Percentiles rank a stretch among this genome's conserved stretches.
These are phyloP conservation scores for Poecilia wingei DNA, from an alignment of 2,797 vertebrate species.

Conservation along the genomic window DNA sequence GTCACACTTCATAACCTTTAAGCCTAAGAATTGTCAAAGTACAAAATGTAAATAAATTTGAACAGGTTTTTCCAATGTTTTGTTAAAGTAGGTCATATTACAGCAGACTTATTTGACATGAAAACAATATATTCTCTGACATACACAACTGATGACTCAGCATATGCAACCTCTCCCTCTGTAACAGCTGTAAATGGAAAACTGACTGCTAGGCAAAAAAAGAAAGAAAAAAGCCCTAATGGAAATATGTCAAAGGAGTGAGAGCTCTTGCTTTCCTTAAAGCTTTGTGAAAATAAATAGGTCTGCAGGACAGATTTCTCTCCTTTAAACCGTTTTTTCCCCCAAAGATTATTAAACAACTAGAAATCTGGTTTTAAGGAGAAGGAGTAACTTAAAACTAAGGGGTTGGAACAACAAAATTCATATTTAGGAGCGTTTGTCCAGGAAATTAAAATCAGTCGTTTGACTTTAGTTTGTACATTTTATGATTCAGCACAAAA, in stretches of 20 bases:
- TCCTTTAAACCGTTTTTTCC: neutral
- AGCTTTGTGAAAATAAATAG: slow-evolving; percentile 1
- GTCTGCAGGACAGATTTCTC: neutral
- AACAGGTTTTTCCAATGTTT: neutral
- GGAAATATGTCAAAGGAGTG: neutral
- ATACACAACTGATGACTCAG: neutral
- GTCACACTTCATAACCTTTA: neutral
- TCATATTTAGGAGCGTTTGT: neutral
- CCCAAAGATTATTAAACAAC: neutral
- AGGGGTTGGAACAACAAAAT: neutral
- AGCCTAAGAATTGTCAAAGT: neutral
- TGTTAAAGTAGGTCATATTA: neutral
- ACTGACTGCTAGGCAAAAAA: neutral
- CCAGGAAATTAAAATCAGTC: neutral
- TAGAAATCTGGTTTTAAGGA: neutral
- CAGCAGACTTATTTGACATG: neutral
- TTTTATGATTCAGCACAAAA: neutral
- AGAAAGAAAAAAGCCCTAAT: neutral
- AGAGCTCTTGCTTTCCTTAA: neutral
- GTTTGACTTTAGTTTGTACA: neutral
- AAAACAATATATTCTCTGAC: neutral
- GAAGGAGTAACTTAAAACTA: neutral
- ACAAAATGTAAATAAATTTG: neutral
- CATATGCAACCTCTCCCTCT: neutral
- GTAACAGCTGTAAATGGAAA: neutral